These are phyloP conservation scores for Andricus quercusramuli DNA, from an alignment of 2,888 invertebrate genomes.

Conservation along the genomic window DNA sequence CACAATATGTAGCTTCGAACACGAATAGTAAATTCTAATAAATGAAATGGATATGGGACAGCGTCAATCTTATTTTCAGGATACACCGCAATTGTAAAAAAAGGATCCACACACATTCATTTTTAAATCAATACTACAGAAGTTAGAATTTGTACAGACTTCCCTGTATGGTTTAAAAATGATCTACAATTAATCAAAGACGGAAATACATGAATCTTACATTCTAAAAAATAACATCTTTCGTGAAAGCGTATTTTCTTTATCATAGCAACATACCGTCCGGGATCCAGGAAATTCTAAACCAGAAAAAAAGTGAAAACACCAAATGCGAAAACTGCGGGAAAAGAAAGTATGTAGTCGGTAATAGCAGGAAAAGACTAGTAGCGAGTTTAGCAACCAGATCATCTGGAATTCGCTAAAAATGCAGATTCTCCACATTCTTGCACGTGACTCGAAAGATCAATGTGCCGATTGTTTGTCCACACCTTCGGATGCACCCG, in stretches of 20 bases:
- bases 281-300: neutral
- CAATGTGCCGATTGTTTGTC: conserved; percentile 15
- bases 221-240: neutral
- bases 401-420: neutral
- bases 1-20: too few relatives aligned
- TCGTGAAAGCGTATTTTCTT: neutral
- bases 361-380: neutral
- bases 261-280: neutral
- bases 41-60: too few relatives aligned
- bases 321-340: neutral
- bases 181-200: too few relatives aligned
- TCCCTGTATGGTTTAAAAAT: too few relatives aligned
- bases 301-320: neutral
- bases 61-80: too few relatives aligned
- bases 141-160: too few relatives aligned
- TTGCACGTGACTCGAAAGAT: conserved; percentile 7
- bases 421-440: neutral
- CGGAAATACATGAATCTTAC: too few relatives aligned
- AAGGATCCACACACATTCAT: too few relatives aligned
- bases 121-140: too few relatives aligned
- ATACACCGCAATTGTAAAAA: too few relatives aligned
- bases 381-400: neutral
- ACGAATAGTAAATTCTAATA: too few relatives aligned
- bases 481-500: neutral
- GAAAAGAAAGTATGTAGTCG: neutral